Percentiles rank a stretch among this genome's conserved stretches.
These are phyloP conservation scores for Umimayanthus kanabou DNA, from an alignment of 92 coral and sea anemone species.

Conservation along the genomic window DNA sequence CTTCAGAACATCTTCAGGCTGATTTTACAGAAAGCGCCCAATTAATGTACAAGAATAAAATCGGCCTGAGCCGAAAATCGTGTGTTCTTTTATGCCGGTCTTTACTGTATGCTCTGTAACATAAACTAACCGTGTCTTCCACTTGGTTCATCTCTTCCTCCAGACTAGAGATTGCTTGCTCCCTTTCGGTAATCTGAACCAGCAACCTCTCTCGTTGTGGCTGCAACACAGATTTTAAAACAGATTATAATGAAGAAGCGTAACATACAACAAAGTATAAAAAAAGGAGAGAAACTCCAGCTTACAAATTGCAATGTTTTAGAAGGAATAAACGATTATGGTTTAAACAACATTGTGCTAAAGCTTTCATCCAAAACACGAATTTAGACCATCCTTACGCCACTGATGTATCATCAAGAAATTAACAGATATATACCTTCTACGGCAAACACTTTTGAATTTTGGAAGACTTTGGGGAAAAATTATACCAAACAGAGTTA, in stretches of 20 bases:
- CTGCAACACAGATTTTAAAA: conserved; percentile 39
- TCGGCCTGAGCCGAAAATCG: too few species aligned
- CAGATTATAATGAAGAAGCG: not conserved
- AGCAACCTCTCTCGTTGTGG: conserved; percentile 81
- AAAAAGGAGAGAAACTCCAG: not conserved
- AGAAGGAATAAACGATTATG: too few species aligned
- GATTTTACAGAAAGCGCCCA: too few species aligned
- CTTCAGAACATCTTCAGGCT: too few species aligned
- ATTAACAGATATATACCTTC: too few species aligned
- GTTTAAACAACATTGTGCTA: not conserved
- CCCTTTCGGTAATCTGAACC: conserved; percentile 70
- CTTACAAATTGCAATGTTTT: not conserved
- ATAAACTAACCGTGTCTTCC: conserved; percentile 81
- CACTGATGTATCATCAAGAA: too few species aligned
- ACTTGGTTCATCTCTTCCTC: conserved; percentile 88
- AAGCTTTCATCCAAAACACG: not conserved
- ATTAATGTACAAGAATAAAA: too few species aligned
- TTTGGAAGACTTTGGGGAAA: too few species aligned
- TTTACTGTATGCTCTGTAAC: not conserved
- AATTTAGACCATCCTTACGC: not conserved
- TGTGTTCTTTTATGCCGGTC: too few species aligned
- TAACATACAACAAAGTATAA: not conserved
- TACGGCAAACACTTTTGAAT: too few species aligned
- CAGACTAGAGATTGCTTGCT: conserved; percentile 61
- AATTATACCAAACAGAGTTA: too few species aligned